phyloP scores from a whole-genome alignment of 1,140 invertebrate genomes.

The Palaemon carinicauda region DNA sequence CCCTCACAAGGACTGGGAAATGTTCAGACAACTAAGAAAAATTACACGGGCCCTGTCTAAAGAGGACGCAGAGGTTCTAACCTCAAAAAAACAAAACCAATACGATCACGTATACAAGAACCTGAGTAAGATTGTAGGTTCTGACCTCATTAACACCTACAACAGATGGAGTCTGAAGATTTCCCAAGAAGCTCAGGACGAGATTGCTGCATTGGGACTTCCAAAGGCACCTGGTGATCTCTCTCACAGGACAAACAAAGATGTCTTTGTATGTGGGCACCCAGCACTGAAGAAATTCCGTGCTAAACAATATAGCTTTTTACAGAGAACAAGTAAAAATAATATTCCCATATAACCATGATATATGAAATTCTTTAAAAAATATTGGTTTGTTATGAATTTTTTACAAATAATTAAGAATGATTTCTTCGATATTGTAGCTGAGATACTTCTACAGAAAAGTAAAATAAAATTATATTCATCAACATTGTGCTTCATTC shows the following conservation, averaged over 20 bases:
- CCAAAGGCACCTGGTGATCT: background rate
- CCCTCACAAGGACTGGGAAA: conserved; percentile 13
- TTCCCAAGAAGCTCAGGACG: background rate
- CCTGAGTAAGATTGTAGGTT: background rate
- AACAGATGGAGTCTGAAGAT: background rate
- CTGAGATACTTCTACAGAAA: too few species aligned
- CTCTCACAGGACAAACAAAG: background rate
- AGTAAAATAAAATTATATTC: too few species aligned
- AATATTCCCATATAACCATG: too few species aligned
- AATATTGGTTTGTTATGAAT: too few species aligned
- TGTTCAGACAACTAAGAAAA: conserved; percentile 1
- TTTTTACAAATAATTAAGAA: too few species aligned
- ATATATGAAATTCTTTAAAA: too few species aligned
- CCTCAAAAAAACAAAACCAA: background rate
- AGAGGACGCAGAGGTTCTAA: background rate
- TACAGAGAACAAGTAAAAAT: too few species aligned
- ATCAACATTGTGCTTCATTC: too few species aligned
- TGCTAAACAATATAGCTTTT: too few species aligned
- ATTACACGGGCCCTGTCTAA: background rate
- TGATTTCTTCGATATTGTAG: too few species aligned
- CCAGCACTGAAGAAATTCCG: too few species aligned
- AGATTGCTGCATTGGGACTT: background rate
- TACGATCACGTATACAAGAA: conserved; percentile 11
- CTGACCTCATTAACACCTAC: conserved; percentile 6
- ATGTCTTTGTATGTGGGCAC: too few species aligned